Conservation (phyloP, 2,888 invertebrate species). For the Stenotaenia linearis region DNA sequence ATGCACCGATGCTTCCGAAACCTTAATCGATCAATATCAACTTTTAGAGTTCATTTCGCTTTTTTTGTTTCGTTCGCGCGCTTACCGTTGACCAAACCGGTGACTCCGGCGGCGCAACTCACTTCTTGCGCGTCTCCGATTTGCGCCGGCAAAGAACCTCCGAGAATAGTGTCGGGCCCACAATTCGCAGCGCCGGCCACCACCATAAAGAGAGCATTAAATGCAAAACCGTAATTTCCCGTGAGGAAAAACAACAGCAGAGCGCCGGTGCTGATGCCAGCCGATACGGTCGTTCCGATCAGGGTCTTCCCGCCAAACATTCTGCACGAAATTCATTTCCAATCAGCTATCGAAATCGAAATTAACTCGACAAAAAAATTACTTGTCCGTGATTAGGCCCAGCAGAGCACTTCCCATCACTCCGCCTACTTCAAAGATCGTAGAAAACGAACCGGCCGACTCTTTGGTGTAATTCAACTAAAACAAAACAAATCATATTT, state of each 20-base stretch:
- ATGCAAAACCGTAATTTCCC: conserved; percentile 46
- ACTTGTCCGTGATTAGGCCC: conserved; percentile 48
- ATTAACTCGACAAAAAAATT: background rate
- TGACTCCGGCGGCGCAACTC: conserved; percentile 49
- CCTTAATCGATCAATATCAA: conserved; percentile 39
- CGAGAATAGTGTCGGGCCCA: conserved; percentile 50
- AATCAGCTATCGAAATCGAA: background rate
- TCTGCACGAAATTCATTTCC: conserved; percentile 39
- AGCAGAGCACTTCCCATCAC: conserved; percentile 49
- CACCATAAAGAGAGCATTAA: conserved; percentile 47
- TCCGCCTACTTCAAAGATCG: conserved; percentile 52
- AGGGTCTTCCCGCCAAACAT: conserved; percentile 46
- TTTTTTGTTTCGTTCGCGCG: background rate
- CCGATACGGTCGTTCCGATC: conserved; percentile 45
- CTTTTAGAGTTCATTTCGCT: background rate
- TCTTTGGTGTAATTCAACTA: conserved; percentile 47
- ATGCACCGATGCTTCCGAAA: conserved; percentile 50
- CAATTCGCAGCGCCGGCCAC: conserved; percentile 50
- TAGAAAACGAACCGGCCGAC: conserved; percentile 49
- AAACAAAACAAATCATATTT: background rate
- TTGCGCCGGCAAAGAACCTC: conserved; percentile 50
- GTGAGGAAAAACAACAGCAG: conserved; percentile 47
- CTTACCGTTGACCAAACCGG: conserved; percentile 50
- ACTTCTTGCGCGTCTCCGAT: conserved; percentile 50
- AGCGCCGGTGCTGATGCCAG: conserved; percentile 44